Evolutionary conservation across 2,113 vertebrate genomes (phyloP), one percentile per base, ranked within the genome.

Genomic region (Thamnophis sirtalis): DNA sequence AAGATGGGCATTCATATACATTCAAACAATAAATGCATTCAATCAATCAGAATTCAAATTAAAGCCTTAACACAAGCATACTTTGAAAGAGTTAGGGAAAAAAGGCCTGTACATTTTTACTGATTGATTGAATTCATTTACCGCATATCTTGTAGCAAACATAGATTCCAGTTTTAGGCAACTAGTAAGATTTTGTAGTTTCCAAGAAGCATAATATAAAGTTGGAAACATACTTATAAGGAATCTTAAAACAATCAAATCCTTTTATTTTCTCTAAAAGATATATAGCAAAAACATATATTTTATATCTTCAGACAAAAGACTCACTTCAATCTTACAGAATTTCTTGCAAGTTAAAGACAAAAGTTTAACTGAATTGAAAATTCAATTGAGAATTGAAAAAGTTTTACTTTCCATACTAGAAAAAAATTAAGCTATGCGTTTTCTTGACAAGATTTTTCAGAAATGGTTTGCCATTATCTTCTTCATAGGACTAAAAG

Each of bases 401-500:
- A 88, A 89, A 43, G 22, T 33, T n/a, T 33, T 87, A 54, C 7
- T 6, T 87, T 21, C n/a, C n/a, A 24, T 15, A 48, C 26, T 0
- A 0, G 73, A 88, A 43, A 89, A 63, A 56, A 80, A 87, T 33
- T 28, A n/a, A n/a, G n/a, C n/a, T n/a, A n/a, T n/a, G n/a, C n/a
- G n/a, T 26, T 26, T 60, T 60, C 24, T 26, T 60, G 58, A 60
- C 24, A 60, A 60, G 58, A 9, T 60, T 60, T 60, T 60, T 60
- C 24, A 60, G 58, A 60, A 60, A 24, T 60, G 58, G 24, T 60
- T 60, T 60, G 22, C 58, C 58, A 60, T 60, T 58, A 24, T 24
- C 8, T 58, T 24, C 24, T 60, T 60, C 22, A 60, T 1, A 60
- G 24, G 58, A 60, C 58, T 60, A 60, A 60, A 60, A 26, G 22